phyloP scores from a whole-genome alignment of 2,797 vertebrate species.

The Fratercula arctica region DNA sequence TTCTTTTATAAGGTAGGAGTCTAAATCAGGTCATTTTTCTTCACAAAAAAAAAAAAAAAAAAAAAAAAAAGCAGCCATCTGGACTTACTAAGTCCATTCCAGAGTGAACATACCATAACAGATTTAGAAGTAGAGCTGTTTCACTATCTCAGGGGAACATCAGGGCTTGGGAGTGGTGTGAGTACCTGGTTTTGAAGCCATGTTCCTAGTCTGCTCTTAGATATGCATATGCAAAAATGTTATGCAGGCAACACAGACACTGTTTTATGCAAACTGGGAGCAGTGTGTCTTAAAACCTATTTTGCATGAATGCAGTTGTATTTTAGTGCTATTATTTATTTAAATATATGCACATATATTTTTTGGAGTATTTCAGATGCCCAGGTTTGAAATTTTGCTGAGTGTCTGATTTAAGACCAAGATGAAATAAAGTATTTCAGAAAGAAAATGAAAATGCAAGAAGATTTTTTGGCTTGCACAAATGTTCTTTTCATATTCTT shows the following conservation, averaged over 20 bases:
- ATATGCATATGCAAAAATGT: neutral
- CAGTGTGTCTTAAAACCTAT: neutral
- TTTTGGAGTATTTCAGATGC: neutral
- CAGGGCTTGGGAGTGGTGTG: neutral
- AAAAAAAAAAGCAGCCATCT: no score
- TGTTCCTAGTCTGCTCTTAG: neutral
- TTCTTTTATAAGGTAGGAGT: neutral
- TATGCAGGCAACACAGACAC: neutral
- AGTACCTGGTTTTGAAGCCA: neutral
- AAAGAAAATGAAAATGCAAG: neutral
- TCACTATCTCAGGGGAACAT: fast-evolving
- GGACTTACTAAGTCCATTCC: neutral
- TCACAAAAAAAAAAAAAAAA: neutral
- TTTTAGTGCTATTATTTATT: neutral
- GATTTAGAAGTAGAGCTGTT: neutral
- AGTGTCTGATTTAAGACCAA: conserved; percentile 21
- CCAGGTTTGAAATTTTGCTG: neutral
- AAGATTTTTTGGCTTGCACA: neutral
- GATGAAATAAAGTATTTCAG: neutral
- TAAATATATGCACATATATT: neutral
- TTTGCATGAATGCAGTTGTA: neutral
- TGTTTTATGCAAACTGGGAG: neutral
- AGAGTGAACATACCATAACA: neutral
- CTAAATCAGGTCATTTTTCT: neutral
- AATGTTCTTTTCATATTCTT: neutral